A percentile compares a stretch with the other conserved stretches of the same genome.
Conservation (phyloP, 2,797 vertebrate genomes). For the Gymnopithys bicolor region DNA sequence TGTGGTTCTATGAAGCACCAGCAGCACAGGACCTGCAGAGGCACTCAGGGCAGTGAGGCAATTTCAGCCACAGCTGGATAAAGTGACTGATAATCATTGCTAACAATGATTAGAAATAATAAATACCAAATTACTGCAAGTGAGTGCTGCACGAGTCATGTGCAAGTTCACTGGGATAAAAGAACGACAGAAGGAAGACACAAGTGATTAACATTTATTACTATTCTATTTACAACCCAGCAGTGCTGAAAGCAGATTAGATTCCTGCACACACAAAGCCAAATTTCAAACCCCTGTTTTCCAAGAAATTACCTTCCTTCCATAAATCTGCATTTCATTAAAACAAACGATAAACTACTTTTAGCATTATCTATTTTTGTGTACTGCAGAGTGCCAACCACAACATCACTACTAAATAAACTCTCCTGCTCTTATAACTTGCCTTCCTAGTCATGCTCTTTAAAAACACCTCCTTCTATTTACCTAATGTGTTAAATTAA, state of each 20-base stretch:
- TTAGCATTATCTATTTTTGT: neutral
- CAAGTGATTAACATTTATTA: neutral
- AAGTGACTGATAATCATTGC: neutral
- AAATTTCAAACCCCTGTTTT: neutral
- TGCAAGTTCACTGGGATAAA: neutral
- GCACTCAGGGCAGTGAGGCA: neutral
- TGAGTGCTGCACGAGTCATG: accelerated
- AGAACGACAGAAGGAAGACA: neutral
- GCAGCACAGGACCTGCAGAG: neutral
- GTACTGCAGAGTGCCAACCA: neutral
- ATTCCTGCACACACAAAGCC: neutral
- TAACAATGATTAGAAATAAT: neutral
- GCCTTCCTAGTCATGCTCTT: neutral
- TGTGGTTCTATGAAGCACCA: neutral
- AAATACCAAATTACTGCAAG: neutral
- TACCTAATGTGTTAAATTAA: neutral
- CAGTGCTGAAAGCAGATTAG: neutral
- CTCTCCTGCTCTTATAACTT: neutral
- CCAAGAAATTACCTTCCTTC: neutral
- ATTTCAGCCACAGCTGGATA: neutral
- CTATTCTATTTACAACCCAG: neutral
- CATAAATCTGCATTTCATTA: neutral
- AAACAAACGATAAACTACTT: neutral
- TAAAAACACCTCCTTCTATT: neutral
- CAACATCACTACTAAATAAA: neutral